Percentiles rank a stretch among this genome's conserved stretches.
phyloP scores from a whole-genome alignment of 2,113 vertebrate species.

The Cyprinodon brontotheroides region DNA sequence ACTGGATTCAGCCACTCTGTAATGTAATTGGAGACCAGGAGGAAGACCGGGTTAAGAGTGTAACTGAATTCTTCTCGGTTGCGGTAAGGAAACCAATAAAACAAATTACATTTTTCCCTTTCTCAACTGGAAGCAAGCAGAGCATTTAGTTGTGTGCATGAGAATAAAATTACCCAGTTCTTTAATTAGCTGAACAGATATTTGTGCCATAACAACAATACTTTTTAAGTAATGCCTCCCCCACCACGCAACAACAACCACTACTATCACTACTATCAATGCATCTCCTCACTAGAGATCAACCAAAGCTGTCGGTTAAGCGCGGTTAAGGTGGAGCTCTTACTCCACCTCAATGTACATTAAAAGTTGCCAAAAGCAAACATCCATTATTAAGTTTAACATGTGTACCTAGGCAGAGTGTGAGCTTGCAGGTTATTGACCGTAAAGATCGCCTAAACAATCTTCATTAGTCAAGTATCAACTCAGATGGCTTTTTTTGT shows the following conservation, averaged over 20 bases:
- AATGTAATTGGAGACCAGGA: constrained; percentile 24
- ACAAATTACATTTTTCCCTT: not conserved
- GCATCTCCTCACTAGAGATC: constrained; percentile 26
- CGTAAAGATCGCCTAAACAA: constrained; percentile 43
- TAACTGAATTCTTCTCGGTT: constrained; percentile 42
- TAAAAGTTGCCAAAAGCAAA: constrained; percentile 69
- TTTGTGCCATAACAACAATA: constrained; percentile 19
- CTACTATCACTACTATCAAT: constrained; percentile 36
- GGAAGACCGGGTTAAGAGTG: constrained; percentile 26
- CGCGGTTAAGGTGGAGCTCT: constrained; percentile 56
- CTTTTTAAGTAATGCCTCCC: constrained; percentile 46
- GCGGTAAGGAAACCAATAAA: constrained; percentile 9
- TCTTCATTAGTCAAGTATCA: constrained; percentile 55
- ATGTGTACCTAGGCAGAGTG: constrained; percentile 51
- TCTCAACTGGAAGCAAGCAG: not conserved
- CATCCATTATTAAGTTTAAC: constrained; percentile 73
- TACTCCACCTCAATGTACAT: constrained; percentile 56
- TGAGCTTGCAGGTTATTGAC: constrained; percentile 48
- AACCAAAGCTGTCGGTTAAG: constrained; percentile 40
- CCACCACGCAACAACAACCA: constrained; percentile 9
- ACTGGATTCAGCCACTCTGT: constrained; percentile 15
- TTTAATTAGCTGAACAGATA: constrained; percentile 27
- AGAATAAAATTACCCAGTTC: constrained; percentile 2
- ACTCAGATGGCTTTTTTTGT: constrained; percentile 11
- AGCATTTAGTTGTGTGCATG: not conserved